These are phyloP conservation scores for Falco berigora DNA, from an alignment of 2,797 vertebrate genomes.

Conservation along the genomic window DNA sequence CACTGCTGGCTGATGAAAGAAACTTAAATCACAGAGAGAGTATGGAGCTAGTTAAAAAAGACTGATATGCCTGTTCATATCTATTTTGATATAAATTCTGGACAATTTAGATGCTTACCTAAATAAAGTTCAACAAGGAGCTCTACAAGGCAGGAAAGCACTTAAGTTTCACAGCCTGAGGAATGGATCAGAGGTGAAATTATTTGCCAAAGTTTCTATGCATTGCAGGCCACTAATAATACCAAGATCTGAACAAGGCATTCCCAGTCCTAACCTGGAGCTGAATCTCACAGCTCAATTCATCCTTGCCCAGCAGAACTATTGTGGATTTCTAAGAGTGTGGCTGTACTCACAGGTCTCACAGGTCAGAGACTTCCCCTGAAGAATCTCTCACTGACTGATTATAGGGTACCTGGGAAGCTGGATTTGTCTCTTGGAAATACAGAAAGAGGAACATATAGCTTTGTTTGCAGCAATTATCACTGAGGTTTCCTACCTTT, in stretches of 20 bases:
- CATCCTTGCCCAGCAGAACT: neutral
- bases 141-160: neutral
- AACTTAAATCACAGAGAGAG: neutral
- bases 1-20: neutral
- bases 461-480: neutral
- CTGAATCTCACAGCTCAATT: neutral
- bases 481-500: neutral
- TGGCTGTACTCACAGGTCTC: neutral
- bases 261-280: neutral
- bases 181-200: neutral
- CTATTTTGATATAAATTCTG: neutral
- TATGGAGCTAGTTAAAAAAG: neutral
- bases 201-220: neutral
- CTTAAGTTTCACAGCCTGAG: neutral
- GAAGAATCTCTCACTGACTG: neutral
- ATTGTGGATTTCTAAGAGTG: neutral
- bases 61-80: neutral
- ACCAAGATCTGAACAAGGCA: neutral
- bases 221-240: neutral
- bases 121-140: neutral
- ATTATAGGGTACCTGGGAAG: neutral
- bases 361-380: neutral
- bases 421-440: neutral
- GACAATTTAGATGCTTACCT: neutral
- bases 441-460: neutral